Percentiles rank a stretch among this genome's conserved stretches.
phyloP scores from a whole-genome alignment of 2,113 vertebrate species.

The Sterna hirundo region DNA sequence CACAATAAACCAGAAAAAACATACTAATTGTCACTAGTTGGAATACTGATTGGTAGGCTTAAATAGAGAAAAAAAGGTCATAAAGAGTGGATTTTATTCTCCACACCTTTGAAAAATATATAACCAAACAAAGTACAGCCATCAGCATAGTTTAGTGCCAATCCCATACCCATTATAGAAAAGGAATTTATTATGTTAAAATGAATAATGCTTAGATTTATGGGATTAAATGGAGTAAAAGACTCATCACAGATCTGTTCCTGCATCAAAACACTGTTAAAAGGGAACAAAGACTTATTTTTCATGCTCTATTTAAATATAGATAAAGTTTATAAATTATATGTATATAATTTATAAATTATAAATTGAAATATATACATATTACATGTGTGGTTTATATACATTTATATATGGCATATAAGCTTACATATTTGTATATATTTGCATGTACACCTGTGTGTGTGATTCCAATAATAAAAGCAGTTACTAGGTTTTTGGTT shows the following conservation, averaged over 20 bases:
- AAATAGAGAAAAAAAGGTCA: neutral
- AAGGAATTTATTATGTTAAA: neutral
- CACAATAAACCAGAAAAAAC: neutral
- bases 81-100: neutral
- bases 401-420: accelerated
- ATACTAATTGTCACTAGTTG: neutral
- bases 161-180: neutral
- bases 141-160: neutral
- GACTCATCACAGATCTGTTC: neutral
- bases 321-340: neutral
- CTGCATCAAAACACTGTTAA: neutral
- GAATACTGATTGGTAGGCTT: neutral
- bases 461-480: neutral
- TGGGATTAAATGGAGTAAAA: neutral
- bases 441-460: accelerated
- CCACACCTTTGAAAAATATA: neutral
- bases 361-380: neutral
- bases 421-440: neutral
- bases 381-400: accelerated
- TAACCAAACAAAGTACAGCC: neutral
- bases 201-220: neutral
- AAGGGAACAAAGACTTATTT: neutral
- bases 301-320: neutral
- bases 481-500: neutral
- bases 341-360: too few relatives aligned